Percentiles rank a stretch among this genome's conserved stretches.
phyloP scores from a whole-genome alignment of 2,797 vertebrate genomes.

The Peromyscus aztecus region DNA sequence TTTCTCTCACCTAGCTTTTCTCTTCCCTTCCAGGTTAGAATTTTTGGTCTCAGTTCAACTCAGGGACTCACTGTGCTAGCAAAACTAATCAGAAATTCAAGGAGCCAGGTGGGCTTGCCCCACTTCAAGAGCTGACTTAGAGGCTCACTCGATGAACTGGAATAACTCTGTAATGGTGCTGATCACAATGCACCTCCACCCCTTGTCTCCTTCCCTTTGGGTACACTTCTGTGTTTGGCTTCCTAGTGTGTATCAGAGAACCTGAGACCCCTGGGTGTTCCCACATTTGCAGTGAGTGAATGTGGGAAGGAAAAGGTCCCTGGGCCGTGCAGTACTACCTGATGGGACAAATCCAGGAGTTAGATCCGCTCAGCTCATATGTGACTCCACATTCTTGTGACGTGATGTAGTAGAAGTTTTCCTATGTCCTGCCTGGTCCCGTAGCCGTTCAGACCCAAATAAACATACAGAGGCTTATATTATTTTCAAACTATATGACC shows the following conservation, averaged over 20 bases:
- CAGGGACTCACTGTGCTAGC: neutral
- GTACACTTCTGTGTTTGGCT: neutral
- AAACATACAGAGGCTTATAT: too few species aligned
- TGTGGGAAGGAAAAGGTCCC: neutral
- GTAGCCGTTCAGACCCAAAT: too few species aligned
- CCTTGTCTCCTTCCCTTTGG: neutral
- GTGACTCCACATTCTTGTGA: neutral
- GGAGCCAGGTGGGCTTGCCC: neutral
- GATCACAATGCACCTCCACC: fast-evolving
- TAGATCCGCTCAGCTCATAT: neutral
- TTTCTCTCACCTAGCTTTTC: neutral
- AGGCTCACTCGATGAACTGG: too few species aligned
- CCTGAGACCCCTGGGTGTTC: neutral
- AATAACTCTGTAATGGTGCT: neutral
- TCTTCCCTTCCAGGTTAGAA: neutral
- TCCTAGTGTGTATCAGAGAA: neutral
- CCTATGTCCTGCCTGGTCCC: too few species aligned
- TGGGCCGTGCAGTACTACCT: neutral
- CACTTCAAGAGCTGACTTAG: neutral
- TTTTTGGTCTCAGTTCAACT: neutral
- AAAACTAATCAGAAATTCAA: neutral
- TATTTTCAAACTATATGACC: too few species aligned
- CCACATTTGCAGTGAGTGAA: neutral
- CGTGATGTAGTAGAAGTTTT: neutral
- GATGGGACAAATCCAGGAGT: neutral